Base-by-base conservation (phyloP, 92 coral and sea anemone genomes). In the Heliopora coerulea region DNA sequence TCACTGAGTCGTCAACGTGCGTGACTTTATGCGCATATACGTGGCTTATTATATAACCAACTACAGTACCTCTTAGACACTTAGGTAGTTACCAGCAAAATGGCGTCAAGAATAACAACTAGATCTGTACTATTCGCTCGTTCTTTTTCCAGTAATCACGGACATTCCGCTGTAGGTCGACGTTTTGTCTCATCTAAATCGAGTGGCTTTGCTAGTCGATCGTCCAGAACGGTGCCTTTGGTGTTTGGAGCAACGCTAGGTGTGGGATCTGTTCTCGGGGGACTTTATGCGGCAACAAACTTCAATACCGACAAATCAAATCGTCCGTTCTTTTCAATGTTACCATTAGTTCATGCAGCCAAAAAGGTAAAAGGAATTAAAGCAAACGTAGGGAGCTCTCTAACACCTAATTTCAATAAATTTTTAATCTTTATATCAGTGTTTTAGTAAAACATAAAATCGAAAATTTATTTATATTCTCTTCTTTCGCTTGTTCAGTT, bases 171-270 rank as follows among this genome's bases (percentile, higher is more conserved):
- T 11, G 54, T 56, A 20, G 56, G 72, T 65, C 72, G 72, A 7
- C 72, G 72, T 26, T 65, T 21, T 65, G 1, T 65, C 19, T 23
- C 72, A 41, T 40, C 56, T 42, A 65, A 42, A 65, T 17, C 72
- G 6, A 65, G 54, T 23, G 31, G 56, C 26, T 65, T 39, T 29
- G 7, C 72, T 65, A 65, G 33, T 23, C 27, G 49, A 65, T 40
- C 54, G 19, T 40, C 54, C 17, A 46, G n/a, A 46, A 65, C 88
- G n/a, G 88, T 89, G 17, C 96, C 96, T n/a, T 66, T 91, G 33
- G 48, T 89, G 49, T 72, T 87, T 20, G 97, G 96, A 15, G 97
- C 97, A 4, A 74, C 96, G n/a, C 79, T 91, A 3, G 91, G 86
- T 0, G 49, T 80, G 8, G 87, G 80, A 11, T 88, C 88, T 19